Evolutionary conservation across 2,888 invertebrate species (phyloP).

Genomic region (Mermis nigrescens): DNA sequence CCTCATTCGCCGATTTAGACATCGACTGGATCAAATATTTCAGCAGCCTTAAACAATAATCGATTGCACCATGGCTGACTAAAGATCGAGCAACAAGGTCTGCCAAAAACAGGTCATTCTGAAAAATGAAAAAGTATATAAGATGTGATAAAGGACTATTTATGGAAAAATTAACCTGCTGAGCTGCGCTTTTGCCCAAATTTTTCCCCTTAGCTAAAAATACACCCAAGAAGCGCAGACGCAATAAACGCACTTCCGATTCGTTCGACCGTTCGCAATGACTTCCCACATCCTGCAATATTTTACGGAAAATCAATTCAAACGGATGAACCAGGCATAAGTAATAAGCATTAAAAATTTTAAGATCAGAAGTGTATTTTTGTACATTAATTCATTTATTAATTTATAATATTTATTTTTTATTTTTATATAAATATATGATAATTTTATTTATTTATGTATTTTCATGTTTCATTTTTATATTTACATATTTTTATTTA

Average conservation of each 20-base stretch:
- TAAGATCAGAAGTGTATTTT: too few relatives aligned
- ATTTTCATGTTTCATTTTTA: too few relatives aligned
- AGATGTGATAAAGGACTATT: too few relatives aligned
- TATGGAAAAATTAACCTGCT: slow-evolving; percentile 34
- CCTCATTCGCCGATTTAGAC: slow-evolving; percentile 32
- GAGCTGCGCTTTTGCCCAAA: slow-evolving; percentile 12
- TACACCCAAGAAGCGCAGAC: slow-evolving; percentile 65
- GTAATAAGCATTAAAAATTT: too few relatives aligned
- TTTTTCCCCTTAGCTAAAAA: slow-evolving; percentile 26
- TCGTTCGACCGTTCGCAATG: slow-evolving; percentile 49
- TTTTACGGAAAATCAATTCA: too few relatives aligned
- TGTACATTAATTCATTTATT: too few relatives aligned
- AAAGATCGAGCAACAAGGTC: slow-evolving; percentile 51
- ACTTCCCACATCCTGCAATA: slow-evolving; percentile 37
- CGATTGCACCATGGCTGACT: slow-evolving; percentile 49
- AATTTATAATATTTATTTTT: too few relatives aligned
- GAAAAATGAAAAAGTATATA: not conserved
- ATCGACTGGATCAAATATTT: slow-evolving; percentile 44
- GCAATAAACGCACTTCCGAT: slow-evolving; percentile 65
- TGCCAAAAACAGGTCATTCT: slow-evolving; percentile 41
- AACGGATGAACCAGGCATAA: too few relatives aligned
- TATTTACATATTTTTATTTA: too few relatives aligned
- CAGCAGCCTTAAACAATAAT: slow-evolving; percentile 51
- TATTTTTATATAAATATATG: too few relatives aligned
- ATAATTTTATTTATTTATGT: too few relatives aligned